phyloP scores from a whole-genome alignment of 2,888 invertebrate species.

The Cerastis rubricosa region DNA sequence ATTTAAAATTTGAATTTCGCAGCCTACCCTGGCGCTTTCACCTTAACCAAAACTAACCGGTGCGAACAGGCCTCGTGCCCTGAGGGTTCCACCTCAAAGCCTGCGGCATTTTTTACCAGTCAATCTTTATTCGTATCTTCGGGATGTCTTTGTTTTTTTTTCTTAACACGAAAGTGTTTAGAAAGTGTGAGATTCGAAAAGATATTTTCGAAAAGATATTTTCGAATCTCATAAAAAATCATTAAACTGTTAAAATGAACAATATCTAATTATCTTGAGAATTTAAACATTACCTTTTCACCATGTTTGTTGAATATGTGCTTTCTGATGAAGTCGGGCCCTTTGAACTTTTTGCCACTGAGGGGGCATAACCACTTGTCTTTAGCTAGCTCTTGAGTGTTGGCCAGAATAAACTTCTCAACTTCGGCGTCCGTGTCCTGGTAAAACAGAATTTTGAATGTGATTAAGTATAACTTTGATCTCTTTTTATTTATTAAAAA shows the following conservation, averaged over 20 bases:
- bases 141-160: too few species aligned
- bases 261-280: not conserved
- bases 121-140: not conserved
- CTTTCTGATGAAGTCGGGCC: conserved; percentile 99
- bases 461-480: not conserved
- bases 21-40: too few species aligned
- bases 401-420: conserved; percentile 98
- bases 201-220: too few species aligned
- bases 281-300: conserved; percentile 93
- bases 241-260: not conserved
- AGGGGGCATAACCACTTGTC: conserved; percentile 99
- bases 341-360: conserved; percentile 99
- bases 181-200: too few species aligned
- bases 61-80: not conserved
- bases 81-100: not conserved
- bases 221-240: not conserved
- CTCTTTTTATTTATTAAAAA: not conserved
- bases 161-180: too few species aligned
- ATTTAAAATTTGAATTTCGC: too few species aligned
- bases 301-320: conserved; percentile 99
- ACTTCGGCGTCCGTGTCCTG: conserved; percentile 93
- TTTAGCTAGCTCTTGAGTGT: conserved; percentile 98
- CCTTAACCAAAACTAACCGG: not conserved
- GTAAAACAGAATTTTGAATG: conserved; percentile 66
- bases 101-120: not conserved